Percentiles rank a stretch among this genome's conserved stretches.
phyloP scores from a whole-genome alignment of 1,140 invertebrate species.

The Latrodectus geometricus region DNA sequence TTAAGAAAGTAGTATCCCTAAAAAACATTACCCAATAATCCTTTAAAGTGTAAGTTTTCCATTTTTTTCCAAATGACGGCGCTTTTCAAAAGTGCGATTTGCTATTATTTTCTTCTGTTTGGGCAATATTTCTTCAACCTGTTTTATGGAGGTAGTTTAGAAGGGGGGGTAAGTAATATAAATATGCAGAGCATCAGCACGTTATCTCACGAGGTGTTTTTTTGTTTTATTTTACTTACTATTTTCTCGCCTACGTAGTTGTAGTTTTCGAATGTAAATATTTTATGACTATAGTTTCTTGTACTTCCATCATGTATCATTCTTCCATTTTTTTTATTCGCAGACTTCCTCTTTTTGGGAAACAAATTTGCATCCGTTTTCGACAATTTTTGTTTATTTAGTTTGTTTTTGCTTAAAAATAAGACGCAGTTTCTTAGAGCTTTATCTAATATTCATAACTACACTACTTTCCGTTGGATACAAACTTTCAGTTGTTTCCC shows the following conservation, averaged over 20 bases:
- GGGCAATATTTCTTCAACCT: not conserved
- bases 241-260: not conserved
- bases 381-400: not conserved
- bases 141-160: conserved; percentile 26
- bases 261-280: not conserved
- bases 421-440: too few relatives aligned
- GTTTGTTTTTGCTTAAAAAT: too few relatives aligned
- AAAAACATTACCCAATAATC: not conserved
- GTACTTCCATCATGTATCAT: too few relatives aligned
- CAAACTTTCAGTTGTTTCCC: too few relatives aligned
- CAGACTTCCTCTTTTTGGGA: not conserved
- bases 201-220: not conserved
- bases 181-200: conserved; percentile 25
- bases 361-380: not conserved
- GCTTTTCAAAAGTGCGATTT: conserved; percentile 13
- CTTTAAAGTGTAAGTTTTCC: not conserved
- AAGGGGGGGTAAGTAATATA: not conserved
- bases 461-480: too few relatives aligned
- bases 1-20: not conserved
- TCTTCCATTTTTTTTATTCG: too few relatives aligned
- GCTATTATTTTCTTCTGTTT: conserved; percentile 17
- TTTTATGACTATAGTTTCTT: not conserved
- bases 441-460: too few relatives aligned
- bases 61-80: not conserved
- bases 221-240: not conserved